Base-by-base conservation (phyloP, 2,888 invertebrate genomes). In the Pseudolycoriella hygida region DNA sequence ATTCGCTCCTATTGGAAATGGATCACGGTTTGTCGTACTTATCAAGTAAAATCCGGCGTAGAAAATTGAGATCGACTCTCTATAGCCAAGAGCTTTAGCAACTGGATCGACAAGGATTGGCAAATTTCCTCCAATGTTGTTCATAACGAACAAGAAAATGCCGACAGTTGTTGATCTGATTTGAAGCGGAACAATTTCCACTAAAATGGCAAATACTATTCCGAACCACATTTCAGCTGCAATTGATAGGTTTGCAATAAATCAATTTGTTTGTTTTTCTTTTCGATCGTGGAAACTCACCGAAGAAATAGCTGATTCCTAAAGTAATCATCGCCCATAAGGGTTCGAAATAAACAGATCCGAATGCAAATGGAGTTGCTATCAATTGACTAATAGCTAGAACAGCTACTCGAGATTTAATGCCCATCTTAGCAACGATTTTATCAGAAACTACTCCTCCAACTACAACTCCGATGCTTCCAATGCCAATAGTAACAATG, bases 141-240 rank as follows among this genome's bases (percentile, higher is more conserved):
- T 89, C 85, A 89, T 89, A 2, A 89, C 85, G 64, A 90, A 90
- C 34, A 89, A 70, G 60, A 89, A 89, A 30, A 88, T 74, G 1
- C 88, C 89, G 12, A 89, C 78, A 0, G 86, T 83, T 34, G 87
- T 86, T 3, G 88, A 88, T 41, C 89, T 72, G 12, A 87, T 76
- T 5, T 78, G 74, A 41, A 85, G 57, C 1, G 88, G 88, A 2
- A 89, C 87, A 50, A 89, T 83, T 67, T 89, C 89, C 2, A 90
- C 87, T 2, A 90, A 71, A 57, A 89, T 83, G 3, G 89, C 88
- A 62, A 89, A 89, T 3, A 89, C 78, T 50, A 90, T 88, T 42
- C 89, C 89, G 63, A 89, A 89, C 89, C 89, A 90, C 88, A 88
- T 89, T 67, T 89, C 89, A 55, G 89, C 88, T 83, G 67, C 10